Conservation (phyloP, 2,797 vertebrate genomes). For the Huso huso region DNA sequence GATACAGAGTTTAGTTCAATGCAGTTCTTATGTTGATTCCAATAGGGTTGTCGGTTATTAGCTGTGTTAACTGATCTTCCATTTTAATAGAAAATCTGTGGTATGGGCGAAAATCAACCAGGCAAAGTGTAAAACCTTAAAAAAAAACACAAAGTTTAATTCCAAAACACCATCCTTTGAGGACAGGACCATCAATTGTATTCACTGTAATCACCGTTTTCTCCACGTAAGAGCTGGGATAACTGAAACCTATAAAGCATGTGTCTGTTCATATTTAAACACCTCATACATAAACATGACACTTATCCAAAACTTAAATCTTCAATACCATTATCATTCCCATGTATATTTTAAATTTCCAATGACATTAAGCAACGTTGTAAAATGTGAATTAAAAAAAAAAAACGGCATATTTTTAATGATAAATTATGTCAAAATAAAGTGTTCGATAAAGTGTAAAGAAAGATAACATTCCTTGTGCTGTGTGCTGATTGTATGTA, state of each 20-base stretch:
- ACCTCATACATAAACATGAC: conserved; percentile 54
- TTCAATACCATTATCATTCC: conserved; percentile 36
- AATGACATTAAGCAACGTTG: conserved; percentile 16
- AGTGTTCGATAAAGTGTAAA: conserved; percentile 10
- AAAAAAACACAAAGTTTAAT: no score
- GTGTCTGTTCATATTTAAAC: conserved; percentile 48
- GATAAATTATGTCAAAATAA: conserved; percentile 1
- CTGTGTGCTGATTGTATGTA: conserved; percentile 17
- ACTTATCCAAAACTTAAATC: conserved; percentile 37
- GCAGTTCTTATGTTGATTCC: no score
- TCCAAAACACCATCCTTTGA: no score
- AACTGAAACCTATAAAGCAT: conserved; percentile 29
- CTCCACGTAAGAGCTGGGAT: conserved; percentile 7
- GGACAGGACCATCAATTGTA: no score
- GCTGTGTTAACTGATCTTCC: no score
- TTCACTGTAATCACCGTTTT: no score
- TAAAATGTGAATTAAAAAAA: conserved; percentile 14
- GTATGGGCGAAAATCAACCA: no score
- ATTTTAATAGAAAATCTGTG: no score
- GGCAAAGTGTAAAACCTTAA: no score
- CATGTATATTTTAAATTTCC: conserved; percentile 21
- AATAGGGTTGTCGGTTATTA: no score
- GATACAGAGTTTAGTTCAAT: no score
- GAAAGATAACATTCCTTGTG: conserved; percentile 16
- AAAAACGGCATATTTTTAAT: neutral